Evolutionary conservation across 2,113 vertebrate species (phyloP), one percentile per base, ranked within the genome.

Genomic region (Onychorhynchus coronatus): DNA sequence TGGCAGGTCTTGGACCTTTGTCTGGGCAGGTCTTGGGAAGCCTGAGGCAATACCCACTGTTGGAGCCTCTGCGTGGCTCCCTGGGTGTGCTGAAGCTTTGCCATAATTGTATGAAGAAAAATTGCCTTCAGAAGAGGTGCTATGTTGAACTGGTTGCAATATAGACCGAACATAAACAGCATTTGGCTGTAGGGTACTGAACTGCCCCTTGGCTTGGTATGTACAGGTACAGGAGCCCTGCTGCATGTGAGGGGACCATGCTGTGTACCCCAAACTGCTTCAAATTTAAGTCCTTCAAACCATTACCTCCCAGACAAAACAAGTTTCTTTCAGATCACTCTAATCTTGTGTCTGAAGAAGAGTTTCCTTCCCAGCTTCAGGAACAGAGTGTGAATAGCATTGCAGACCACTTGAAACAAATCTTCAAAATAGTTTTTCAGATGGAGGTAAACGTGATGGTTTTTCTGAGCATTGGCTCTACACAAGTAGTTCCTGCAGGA

Each of bases 231-330:
- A 13, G 53, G 56, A 35, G 24, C 16, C 39, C 49, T 46, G 9
- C 31, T 1, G 3, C 0, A 0, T 13, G 25, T 2, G 3, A 77
- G 20, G 30, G 5, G 21, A 30, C 56, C 8, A 0, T 7, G 18
- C 21, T 35, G 24, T 8, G 11, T 65, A 21, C 2, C 0, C 27
- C 16, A 14, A 30, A 4, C 46, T 37, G 35, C 23, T 2, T 7
- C 58, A 28, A 14, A 4, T 28, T 19, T 23, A 46, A 42, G 23
- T 8, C 70, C 49, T 88, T 79, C 59, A 35, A 47, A 58, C 31
- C 9, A 8, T 41, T 39, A 73, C 25, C 71, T 79, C 28, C 56
- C 49, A 73, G n/a, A 44, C 0, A 0, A 77, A 92, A 61, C 42
- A 37, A 37, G 24, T 41, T 88, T 28, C 47, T 56, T 30, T 70